Base-by-base conservation (phyloP, 2,888 invertebrate genomes). In the Carabus problematicus region DNA sequence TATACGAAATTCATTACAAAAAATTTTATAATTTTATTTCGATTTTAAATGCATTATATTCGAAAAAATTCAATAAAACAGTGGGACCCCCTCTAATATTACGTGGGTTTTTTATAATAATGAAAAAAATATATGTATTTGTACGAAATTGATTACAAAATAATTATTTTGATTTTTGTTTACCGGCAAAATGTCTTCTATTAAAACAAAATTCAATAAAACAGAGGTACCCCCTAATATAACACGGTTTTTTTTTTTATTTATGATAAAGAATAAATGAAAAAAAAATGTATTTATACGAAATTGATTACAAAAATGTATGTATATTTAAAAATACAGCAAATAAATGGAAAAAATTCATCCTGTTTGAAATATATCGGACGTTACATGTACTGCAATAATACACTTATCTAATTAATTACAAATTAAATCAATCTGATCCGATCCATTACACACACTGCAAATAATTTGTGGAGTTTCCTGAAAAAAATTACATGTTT, bases 11-110 rank as follows among this genome's bases (percentile, higher is more conserved):
- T n/a, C n/a, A n/a, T n/a, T n/a, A n/a, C n/a, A n/a, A n/a, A n/a
- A n/a, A n/a, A n/a, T n/a, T n/a, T n/a, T n/a, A n/a, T 64, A 64
- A 64, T 62, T 41, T 40, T 58, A 40, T n/a, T 58, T 40, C 12
- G 16, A 29, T 29, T 29, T 29, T 14, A 14, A n/a, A 14, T 12
- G 41, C 9, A 58, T 58, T 58, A 40, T 58, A 29, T 29, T 3
- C 29, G 29, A 29, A 29, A 29, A n/a, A 29, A 29, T 29, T 29
- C n/a, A n/a, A n/a, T n/a, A 29, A 29, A 29, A 29, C 6, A 29
- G 6, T 29, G 29, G 3, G 29, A 6, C 3, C 6, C 29, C 29
- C n/a, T n/a, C n/a, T 29, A 29, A 29, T 3, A 45, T 12, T 45
- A 45, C 45, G 7, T 45, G 1, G 12, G 2, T 45, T 45, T 45